Conservation (phyloP, 2,797 vertebrate species). For the Eutrigla gurnardus region DNA sequence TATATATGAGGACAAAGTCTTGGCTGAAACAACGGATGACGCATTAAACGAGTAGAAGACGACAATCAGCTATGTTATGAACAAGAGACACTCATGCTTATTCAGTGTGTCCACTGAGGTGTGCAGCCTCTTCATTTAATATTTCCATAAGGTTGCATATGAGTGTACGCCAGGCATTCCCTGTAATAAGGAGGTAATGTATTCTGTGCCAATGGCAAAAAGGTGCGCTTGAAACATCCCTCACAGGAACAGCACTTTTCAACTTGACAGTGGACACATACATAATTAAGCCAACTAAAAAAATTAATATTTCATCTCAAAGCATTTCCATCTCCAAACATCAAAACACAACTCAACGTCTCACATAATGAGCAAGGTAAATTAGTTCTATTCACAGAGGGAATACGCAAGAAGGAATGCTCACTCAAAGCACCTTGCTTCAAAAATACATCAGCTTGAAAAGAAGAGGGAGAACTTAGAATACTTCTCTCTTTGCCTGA, state of each 20-base stretch:
- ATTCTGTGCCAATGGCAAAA: conserved; percentile 79
- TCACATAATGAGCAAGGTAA: conserved; percentile 77
- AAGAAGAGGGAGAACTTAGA: conserved; percentile 6
- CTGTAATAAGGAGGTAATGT: conserved; percentile 77
- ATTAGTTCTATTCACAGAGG: conserved; percentile 70
- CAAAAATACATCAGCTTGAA: conserved; percentile 41
- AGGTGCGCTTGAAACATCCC: conserved; percentile 77
- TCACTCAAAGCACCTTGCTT: conserved; percentile 45
- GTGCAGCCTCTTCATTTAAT: conserved; percentile 79
- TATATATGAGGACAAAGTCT: conserved; percentile 14
- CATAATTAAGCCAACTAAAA: conserved; percentile 77
- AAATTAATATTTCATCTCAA: conserved; percentile 80
- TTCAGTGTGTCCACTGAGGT: conserved; percentile 78
- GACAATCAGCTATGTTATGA: conserved; percentile 63
- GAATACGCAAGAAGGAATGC: conserved; percentile 60
- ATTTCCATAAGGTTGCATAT: conserved; percentile 82
- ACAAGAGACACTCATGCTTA: conserved; percentile 71
- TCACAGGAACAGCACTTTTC: conserved; percentile 72
- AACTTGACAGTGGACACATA: conserved; percentile 82
- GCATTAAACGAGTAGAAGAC: conserved; percentile 45
- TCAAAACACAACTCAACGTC: conserved; percentile 79
- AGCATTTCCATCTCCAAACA: conserved; percentile 80
- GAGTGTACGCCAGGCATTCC: conserved; percentile 55
- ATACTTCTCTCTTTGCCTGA: conserved; percentile 20
- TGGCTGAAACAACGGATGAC: conserved; percentile 36